phyloP scores from a whole-genome alignment of 2,888 invertebrate genomes.

The Netelia inedita region DNA sequence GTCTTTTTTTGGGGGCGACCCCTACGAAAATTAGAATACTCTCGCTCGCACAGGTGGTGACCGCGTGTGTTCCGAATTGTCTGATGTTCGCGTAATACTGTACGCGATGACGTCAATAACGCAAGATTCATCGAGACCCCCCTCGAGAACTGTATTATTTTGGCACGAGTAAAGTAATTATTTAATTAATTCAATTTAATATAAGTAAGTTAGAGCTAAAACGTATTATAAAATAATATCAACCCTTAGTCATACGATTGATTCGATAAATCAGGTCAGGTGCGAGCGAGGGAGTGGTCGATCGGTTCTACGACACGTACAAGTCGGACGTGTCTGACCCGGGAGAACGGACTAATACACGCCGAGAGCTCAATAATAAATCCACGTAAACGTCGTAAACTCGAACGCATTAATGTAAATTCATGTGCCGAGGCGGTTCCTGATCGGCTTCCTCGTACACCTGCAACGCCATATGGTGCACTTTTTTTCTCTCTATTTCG shows the following conservation, averaged over 20 bases:
- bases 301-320: constrained; percentile 1
- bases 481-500: constrained; percentile 70
- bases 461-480: constrained; percentile 84
- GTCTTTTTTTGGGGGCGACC: constrained; percentile 32
- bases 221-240: too few relatives aligned
- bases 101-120: constrained; percentile 46
- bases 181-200: too few relatives aligned
- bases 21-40: constrained; percentile 77
- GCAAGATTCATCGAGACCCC: constrained; percentile 9
- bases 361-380: constrained; percentile 81
- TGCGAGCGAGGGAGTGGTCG: constrained; percentile 46
- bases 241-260: not conserved
- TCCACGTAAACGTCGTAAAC: constrained; percentile 82
- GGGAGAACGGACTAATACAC: constrained; percentile 11
- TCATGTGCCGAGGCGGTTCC: constrained; percentile 79
- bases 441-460: constrained; percentile 83
- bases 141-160: constrained; percentile 8
- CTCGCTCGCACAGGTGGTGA: constrained; percentile 80
- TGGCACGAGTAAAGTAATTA: not conserved
- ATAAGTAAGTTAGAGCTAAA: too few relatives aligned
- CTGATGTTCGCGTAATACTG: constrained; percentile 13
- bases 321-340: constrained; percentile 36
- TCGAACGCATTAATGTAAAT: constrained; percentile 83
- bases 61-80: constrained; percentile 73
- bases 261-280: constrained; percentile 63